phyloP scores from a whole-genome alignment of 1,140 invertebrate species.

The Popillia japonica region DNA sequence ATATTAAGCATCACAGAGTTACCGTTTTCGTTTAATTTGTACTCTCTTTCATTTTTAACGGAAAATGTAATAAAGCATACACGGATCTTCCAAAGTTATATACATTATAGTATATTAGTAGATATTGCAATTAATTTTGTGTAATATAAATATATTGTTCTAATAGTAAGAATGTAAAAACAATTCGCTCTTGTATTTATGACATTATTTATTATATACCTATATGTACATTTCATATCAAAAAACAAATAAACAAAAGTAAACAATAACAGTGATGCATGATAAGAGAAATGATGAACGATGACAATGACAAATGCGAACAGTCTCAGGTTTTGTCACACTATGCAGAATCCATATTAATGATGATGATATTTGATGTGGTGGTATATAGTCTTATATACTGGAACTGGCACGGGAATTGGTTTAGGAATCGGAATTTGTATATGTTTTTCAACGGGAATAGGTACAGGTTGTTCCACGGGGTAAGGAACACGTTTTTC shows the following conservation, averaged over 20 bases:
- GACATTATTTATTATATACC: background rate
- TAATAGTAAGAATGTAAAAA: no score
- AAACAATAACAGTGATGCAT: background rate
- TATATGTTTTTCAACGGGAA: slow-evolving; percentile 75
- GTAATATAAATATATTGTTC: no score
- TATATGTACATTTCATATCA: background rate
- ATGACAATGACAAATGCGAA: slow-evolving; percentile 10
- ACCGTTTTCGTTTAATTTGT: no score
- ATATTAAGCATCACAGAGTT: no score
- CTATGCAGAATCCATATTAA: background rate
- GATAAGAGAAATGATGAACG: background rate
- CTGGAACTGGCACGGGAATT: slow-evolving; percentile 77
- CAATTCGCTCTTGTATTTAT: no score
- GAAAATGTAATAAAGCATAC: no score
- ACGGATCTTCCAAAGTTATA: no score
- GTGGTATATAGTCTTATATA: slow-evolving; percentile 72
- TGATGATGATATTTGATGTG: slow-evolving; percentile 54
- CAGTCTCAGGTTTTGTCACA: background rate
- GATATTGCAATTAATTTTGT: no score
- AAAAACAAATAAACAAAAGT: background rate
- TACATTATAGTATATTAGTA: no score
- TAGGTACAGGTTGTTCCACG: slow-evolving; percentile 76
- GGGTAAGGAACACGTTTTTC: slow-evolving; percentile 78
- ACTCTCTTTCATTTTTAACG: no score
- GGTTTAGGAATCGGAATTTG: slow-evolving; percentile 76